Base-by-base conservation (phyloP, 1,140 invertebrate genomes). In the Panulirus ornatus region DNA sequence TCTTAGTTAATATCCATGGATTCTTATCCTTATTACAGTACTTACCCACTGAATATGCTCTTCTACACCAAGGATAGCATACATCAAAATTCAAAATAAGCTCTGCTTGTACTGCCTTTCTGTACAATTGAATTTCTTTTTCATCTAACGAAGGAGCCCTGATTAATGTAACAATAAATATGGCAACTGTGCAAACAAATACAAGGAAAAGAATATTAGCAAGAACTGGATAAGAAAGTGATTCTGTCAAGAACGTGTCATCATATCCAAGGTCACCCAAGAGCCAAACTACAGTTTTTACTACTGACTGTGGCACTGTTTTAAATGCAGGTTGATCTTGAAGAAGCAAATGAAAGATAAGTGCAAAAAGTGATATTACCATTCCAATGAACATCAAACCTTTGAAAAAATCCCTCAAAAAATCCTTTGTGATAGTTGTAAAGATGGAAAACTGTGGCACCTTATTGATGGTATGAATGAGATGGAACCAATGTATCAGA, bases 251-350 rank as follows among this genome's bases (percentile, higher is more conserved):
- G 34, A 92, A 92, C 6, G 76, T 90, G 27, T 90, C 88, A 47
- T 92, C 78, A 47, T 92, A 92, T 0, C 9, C 70, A 6, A 90
- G 44, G 22, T 92, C 91, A 1, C 91, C 91, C 22, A 92, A 40
- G 73, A 92, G 87, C 87, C 88, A 90, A 0, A 90, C 88, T 14
- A 89, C 63, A 14, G 84, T 87, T 58, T 92, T 90, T 14, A 92
- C 42, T 38, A 90, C 38, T n/a, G 91, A 81, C 11, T 81, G 84
- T n/a, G 88, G 88, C 14, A 90, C 47, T 6, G 75, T 83, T 9
- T 9, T 0, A n/a, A 92, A 92, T 11, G 88, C 78, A 16, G 3
- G 36, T 9, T 90, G 84, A 40, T 85, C 54, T 27, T 44, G 27
- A 3, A 92, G 44, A 3, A 92, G 83, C 42, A 90, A 44, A 70